Evolutionary conservation across 2,113 vertebrate species (phyloP), one percentile per base, ranked within the genome.

Genomic region (Pituophis catenifer): DNA sequence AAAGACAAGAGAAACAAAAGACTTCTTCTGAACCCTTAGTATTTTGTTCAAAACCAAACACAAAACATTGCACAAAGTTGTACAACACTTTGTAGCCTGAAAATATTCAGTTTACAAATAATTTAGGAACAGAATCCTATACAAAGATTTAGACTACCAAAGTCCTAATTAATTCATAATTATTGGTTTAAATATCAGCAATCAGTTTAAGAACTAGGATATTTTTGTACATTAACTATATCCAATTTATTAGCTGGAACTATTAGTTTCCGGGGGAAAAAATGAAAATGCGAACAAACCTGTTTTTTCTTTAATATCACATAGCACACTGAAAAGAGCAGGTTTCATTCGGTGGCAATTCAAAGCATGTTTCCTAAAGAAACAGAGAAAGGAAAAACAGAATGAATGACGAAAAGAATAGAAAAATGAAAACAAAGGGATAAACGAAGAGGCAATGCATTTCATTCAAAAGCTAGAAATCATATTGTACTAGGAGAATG

Each of bases 311-410:
- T 99, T 99, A 98, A 99, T 98, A 97, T 99, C 99, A 85, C 99
- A 99, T 92, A 99, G 98, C 95, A 99, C 98, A 1, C 98, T 98
- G 98, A 99, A 99, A 95, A 99, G 98, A 92, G 98, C 98, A 4
- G 99, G 98, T 95, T 99, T 99, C 98, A 99, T 99, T 96, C 98
- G 97, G 97, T 99, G 99, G 97, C 98, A 99, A 96, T 99, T 99
- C 97, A 99, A 97, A 93, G 98, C 98, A 53, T 98, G 98, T 97
- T 99, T 99, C 97, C 99, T 99, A 97, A 88, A 96, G 96, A 0
- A 81, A 81, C 15, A 17, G 92, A 90, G 23, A 12, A 86, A 59
- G 85, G 48, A 57, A 58, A 86, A 93, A 62, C 92, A 90, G 29
- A 55, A 86, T 90, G 75, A 93, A 90, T 54, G 55, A 50, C 7